Conservation (phyloP, 2,797 vertebrate species). For the Propithecus perrieri region DNA sequence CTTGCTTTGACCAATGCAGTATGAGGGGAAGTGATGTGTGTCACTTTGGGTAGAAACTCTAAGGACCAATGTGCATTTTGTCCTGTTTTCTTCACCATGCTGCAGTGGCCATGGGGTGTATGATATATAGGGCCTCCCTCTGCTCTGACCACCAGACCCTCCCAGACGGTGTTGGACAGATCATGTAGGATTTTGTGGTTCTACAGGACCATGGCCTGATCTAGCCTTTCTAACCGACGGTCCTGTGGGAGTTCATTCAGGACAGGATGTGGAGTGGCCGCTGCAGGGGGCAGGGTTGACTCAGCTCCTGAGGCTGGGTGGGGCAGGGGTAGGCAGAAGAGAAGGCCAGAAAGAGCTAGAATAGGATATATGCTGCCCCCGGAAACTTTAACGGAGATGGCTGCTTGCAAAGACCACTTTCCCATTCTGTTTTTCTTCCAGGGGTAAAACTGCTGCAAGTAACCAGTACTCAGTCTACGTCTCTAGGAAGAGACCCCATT, state of each 20-base stretch:
- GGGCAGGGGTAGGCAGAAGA: not conserved
- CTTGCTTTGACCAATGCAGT: not conserved
- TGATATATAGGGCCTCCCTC: not conserved
- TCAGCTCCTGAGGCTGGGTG: not conserved
- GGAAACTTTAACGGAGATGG: not conserved
- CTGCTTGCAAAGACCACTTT: not conserved
- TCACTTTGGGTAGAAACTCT: not conserved
- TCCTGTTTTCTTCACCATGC: not conserved
- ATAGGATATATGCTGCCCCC: not conserved
- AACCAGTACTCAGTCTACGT: accelerated
- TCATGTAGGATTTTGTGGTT: not conserved
- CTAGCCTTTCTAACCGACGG: not conserved
- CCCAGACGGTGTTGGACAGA: not conserved
- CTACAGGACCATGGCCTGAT: not conserved
- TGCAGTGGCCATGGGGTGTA: accelerated
- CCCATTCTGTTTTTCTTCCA: not conserved
- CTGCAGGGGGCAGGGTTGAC: not conserved
- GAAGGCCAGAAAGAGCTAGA: not conserved
- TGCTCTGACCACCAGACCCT: not conserved
- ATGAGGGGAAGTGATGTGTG: not conserved
- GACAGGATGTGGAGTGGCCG: not conserved
- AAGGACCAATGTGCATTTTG: not conserved
- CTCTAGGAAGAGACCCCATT: not conserved
- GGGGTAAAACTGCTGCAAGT: not conserved
- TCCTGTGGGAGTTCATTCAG: not conserved